Evolutionary conservation across 2,888 invertebrate species (phyloP).

Genomic region (Crocallis elinguaria): DNA sequence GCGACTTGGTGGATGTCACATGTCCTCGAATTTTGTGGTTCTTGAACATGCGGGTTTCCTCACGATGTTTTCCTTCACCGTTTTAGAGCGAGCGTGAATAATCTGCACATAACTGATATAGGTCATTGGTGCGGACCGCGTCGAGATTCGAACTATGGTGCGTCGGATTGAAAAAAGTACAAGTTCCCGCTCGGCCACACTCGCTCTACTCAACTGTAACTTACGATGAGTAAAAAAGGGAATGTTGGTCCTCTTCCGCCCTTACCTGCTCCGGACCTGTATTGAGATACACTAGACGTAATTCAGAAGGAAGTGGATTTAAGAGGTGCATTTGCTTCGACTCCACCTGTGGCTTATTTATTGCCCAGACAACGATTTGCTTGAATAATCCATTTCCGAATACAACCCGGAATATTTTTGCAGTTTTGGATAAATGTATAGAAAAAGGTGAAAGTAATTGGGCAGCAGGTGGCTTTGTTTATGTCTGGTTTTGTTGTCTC

Average conservation of each 20-base stretch:
- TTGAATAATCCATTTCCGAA: constrained; percentile 50
- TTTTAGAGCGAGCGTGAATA: too few species aligned
- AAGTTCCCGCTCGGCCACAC: too few species aligned
- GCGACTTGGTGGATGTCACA: too few species aligned
- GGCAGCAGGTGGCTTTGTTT: constrained; percentile 6
- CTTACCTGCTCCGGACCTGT: constrained; percentile 34
- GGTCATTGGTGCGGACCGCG: too few species aligned
- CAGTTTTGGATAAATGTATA: constrained; percentile 14
- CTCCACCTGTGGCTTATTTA: constrained; percentile 68
- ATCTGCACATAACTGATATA: too few species aligned
- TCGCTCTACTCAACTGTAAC: too few species aligned
- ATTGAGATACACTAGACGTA: constrained; percentile 44
- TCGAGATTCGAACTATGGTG: too few species aligned
- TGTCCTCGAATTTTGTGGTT: too few species aligned
- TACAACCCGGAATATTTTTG: constrained; percentile 34
- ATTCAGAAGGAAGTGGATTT: constrained; percentile 55
- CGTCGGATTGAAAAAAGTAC: too few species aligned
- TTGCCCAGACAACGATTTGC: constrained; percentile 45
- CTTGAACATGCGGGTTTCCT: too few species aligned
- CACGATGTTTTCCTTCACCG: too few species aligned
- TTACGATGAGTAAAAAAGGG: too few species aligned
- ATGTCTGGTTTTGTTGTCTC: background rate
- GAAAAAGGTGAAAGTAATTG: constrained; percentile 2
- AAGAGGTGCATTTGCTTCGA: constrained; percentile 58
- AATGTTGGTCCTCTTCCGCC: background rate